Evolutionary conservation across 2,888 invertebrate species (phyloP).

Genomic region (Eupelmus urozonus): DNA sequence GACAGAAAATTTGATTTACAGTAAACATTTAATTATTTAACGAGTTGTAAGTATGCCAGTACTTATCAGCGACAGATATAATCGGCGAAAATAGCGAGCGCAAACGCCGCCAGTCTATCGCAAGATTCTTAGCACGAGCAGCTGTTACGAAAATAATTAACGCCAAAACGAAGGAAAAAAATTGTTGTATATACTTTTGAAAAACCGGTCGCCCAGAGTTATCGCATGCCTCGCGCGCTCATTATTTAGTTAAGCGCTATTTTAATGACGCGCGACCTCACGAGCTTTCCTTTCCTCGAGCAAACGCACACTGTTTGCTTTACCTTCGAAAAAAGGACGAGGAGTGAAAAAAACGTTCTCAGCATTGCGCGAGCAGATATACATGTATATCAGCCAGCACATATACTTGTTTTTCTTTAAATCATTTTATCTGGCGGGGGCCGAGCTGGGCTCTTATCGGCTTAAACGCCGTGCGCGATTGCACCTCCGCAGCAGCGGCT

Average conservation of each 20-base stretch:
- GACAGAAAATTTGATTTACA: too few species aligned
- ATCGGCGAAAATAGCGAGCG: too few species aligned
- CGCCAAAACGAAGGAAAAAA: neutral
- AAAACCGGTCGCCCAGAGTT: slow-evolving; percentile 40
- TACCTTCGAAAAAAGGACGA: too few species aligned
- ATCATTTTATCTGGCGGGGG: slow-evolving; percentile 43
- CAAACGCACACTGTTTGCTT: neutral
- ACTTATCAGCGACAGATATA: too few species aligned
- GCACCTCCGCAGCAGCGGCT: slow-evolving; percentile 29
- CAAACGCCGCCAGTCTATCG: too few species aligned
- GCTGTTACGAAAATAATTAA: slow-evolving; percentile 23
- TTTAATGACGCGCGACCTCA: slow-evolving; percentile 44
- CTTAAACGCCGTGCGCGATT: slow-evolving; percentile 31
- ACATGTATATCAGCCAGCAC: too few species aligned
- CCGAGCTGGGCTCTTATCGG: slow-evolving; percentile 40
- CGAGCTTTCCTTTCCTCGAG: slow-evolving; percentile 19
- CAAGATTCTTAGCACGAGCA: too few species aligned
- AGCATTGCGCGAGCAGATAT: too few species aligned
- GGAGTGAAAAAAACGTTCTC: too few species aligned
- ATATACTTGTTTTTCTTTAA: slow-evolving; percentile 45
- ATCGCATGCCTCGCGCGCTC: slow-evolving; percentile 38
- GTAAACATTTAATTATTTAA: too few species aligned
- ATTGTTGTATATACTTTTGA: slow-evolving; percentile 19
- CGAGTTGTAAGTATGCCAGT: too few species aligned
- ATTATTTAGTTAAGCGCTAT: slow-evolving; percentile 52